phyloP scores from a whole-genome alignment of 2,797 vertebrate genomes.

The Enteromius argenteus region DNA sequence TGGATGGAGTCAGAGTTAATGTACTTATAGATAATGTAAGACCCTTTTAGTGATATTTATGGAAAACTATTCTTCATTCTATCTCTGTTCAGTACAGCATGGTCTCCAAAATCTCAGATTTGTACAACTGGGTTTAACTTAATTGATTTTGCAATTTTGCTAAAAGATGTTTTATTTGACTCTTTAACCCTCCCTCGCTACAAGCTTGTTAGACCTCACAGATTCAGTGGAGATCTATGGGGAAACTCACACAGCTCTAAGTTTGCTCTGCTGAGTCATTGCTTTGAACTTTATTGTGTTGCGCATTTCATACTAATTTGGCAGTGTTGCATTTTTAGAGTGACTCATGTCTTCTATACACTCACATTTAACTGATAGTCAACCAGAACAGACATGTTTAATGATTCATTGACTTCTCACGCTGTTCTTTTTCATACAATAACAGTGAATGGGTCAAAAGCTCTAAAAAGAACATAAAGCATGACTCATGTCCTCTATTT shows the following conservation, averaged over 20 bases:
- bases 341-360: background rate
- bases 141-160: constrained; percentile 48
- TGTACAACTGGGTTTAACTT: constrained; percentile 53
- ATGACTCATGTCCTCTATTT: constrained; percentile 1
- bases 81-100: constrained; percentile 55
- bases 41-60: constrained; percentile 63
- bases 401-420: background rate
- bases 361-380: background rate
- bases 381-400: background rate
- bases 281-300: background rate
- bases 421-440: background rate
- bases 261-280: background rate
- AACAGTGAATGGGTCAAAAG: background rate
- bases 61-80: constrained; percentile 57
- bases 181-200: background rate
- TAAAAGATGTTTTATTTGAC: constrained; percentile 41
- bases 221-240: background rate
- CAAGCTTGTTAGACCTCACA: background rate
- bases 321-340: background rate
- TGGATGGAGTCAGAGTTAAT: constrained; percentile 58
- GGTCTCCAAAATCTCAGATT: constrained; percentile 49
- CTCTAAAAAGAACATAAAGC: background rate
- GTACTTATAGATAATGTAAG: constrained; percentile 62
- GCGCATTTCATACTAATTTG: background rate
- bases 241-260: too few relatives aligned